Evolutionary conservation across 2,113 vertebrate genomes (phyloP).

Genomic region (Neogobius melanostomus): DNA sequence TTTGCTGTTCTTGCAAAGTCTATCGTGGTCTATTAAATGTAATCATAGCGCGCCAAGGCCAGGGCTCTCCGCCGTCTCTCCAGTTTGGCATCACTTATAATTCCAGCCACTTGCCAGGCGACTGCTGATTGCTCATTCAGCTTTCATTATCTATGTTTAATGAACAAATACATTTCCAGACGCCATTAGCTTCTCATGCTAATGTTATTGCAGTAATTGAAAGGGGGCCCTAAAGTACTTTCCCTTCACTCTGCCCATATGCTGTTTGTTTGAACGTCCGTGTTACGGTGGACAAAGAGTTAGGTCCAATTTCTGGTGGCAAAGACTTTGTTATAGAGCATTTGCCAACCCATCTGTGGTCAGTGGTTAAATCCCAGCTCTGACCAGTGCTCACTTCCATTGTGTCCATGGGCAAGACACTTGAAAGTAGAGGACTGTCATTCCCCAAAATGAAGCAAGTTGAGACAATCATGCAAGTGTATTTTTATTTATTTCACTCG

Average conservation of each 20-base stretch:
- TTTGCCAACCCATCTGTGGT: no score
- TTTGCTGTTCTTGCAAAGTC: conserved; percentile 8
- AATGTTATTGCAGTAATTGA: conserved; percentile 41
- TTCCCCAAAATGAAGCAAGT: no score
- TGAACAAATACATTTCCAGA: conserved; percentile 43
- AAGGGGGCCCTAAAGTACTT: conserved; percentile 29
- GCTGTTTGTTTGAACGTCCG: conserved; percentile 7
- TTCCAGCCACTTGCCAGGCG: conserved; percentile 9
- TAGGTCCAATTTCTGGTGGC: neutral
- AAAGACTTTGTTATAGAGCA: no score
- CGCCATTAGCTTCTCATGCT: conserved; percentile 35
- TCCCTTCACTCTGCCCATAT: neutral
- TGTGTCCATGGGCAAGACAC: no score
- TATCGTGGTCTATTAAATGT: conserved; percentile 15
- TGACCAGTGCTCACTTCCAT: no score
- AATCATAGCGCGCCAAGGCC: conserved; percentile 13
- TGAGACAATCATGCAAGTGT: no score
- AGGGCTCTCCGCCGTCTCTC: neutral
- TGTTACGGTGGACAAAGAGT: conserved; percentile 36
- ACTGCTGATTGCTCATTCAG: conserved; percentile 37
- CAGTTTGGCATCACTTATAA: conserved; percentile 38
- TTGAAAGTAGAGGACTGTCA: no score
- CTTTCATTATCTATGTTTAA: conserved; percentile 49
- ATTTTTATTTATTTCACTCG: no score
- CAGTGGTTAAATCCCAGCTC: no score